Base-by-base conservation (phyloP, 2,888 invertebrate species). In the Drosophila barbarae region DNA sequence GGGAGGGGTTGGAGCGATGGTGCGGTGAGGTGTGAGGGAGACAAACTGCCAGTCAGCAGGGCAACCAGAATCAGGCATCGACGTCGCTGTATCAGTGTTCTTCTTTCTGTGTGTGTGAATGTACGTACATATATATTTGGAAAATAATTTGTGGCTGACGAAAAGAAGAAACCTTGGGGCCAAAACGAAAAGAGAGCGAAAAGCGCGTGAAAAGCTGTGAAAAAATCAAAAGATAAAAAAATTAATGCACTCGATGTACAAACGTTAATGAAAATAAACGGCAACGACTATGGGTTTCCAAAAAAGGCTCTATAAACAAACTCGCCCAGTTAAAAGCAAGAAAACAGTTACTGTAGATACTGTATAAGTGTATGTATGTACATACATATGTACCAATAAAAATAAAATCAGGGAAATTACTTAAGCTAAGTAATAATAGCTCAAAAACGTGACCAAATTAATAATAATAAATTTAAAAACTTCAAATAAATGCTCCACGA, bases 141-240 rank as follows among this genome's bases (percentile, higher is more conserved):
- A 63, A 78, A 78, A 71, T 72, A 70, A 65, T 53, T 69, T 55
- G 46, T 61, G 54, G 58, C 72, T 72, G 69, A 65, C 65, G 67
- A 84, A 84, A 80, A 64, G 63, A 80, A 64, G 64, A 67, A 81
- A 82, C 80, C 84, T 81, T 81, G 80, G 72, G 74, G 69, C 72
- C 59, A 59, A 75, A 71, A 71, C 64, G 56, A 41, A 71, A 72
- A 57, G 42, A 49, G 50, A 49, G 51, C 54, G 58, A 73, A 59
- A 63, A 55, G 67, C 82, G 73, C 72, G 69, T 78, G 70, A 78
- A 84, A 81, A 78, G 58, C 69, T 46, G 42, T 49, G 21, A 39
- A 59, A 55, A 58, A 28, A 10, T 12, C 23, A 47, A 54, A 68
- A 41, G 26, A 18, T 12, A 13, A 38, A 65, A 57, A 57, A 57